A percentile compares a stretch with the other conserved stretches of the same genome.
Evolutionary conservation across 2,888 invertebrate genomes (phyloP).

Genomic region (Steromphala cineraria): DNA sequence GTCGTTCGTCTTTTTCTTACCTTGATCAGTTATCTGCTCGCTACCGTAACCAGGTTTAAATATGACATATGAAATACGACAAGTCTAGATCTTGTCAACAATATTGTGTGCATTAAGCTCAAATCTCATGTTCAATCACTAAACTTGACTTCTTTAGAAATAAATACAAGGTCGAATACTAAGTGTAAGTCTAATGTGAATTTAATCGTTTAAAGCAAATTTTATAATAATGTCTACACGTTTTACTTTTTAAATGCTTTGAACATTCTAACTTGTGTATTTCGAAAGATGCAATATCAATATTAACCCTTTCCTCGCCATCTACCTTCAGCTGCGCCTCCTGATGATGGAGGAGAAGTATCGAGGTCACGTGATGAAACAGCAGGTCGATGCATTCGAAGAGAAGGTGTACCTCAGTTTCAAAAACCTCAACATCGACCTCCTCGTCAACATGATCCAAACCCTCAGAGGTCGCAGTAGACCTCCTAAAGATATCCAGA

Average conservation of each 20-base stretch:
- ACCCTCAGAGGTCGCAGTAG: background rate
- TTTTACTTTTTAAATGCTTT: too few relatives aligned
- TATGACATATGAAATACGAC: too few relatives aligned
- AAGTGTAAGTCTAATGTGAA: too few relatives aligned
- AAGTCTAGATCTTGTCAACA: too few relatives aligned
- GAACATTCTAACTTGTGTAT: too few relatives aligned
- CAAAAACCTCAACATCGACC: constrained; percentile 57
- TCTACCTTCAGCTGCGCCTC: constrained; percentile 51
- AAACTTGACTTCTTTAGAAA: background rate
- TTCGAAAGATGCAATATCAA: background rate
- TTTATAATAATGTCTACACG: background rate
- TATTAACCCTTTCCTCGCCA: background rate
- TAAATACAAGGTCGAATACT: background rate
- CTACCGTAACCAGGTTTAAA: too few relatives aligned
- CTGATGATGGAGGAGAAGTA: constrained; percentile 57
- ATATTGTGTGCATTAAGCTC: too few relatives aligned
- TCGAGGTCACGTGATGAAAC: constrained; percentile 55
- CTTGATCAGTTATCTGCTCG: too few relatives aligned
- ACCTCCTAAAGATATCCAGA: constrained; percentile 22
- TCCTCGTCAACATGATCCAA: constrained; percentile 49
- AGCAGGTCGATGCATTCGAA: constrained; percentile 62
- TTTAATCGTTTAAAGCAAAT: too few relatives aligned
- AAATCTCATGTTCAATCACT: too few relatives aligned
- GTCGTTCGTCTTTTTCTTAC: too few relatives aligned
- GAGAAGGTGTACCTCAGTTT: constrained; percentile 59